Evolutionary conservation across 2,797 vertebrate genomes (phyloP).

Genomic region (Acanthornis magna): DNA sequence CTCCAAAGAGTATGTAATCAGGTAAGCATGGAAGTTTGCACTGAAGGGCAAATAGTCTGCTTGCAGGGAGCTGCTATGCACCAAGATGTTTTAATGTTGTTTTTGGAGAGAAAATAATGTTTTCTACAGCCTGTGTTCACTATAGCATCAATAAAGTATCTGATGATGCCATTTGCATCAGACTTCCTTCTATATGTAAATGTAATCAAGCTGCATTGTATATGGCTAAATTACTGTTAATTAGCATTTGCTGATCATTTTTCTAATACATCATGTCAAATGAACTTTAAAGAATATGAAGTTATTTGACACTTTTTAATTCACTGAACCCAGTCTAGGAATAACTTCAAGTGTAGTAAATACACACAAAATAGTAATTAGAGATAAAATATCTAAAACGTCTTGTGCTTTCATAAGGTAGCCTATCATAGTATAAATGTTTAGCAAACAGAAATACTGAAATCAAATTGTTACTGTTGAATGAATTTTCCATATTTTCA

Average conservation of each 20-base stretch:
- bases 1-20: neutral
- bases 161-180: slow-evolving; percentile 29
- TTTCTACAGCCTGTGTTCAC: neutral
- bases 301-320: slow-evolving; percentile 4
- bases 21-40: neutral
- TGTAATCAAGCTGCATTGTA: slow-evolving; percentile 59
- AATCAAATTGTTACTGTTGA: neutral
- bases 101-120: neutral
- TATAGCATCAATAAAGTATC: neutral
- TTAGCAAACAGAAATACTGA: neutral
- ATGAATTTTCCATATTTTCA: neutral
- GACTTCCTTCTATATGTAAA: slow-evolving; percentile 36
- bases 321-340: slow-evolving; percentile 1
- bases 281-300: slow-evolving; percentile 27
- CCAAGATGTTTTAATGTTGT: neutral
- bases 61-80: neutral
- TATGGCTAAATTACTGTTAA: slow-evolving; percentile 44
- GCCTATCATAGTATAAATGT: neutral
- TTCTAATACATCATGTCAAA: slow-evolving; percentile 12
- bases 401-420: neutral
- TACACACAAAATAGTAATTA: slow-evolving; percentile 4
- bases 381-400: neutral
- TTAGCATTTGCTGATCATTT: slow-evolving; percentile 1
- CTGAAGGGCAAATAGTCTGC: neutral
- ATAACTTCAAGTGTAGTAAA: slow-evolving; percentile 12